These are phyloP conservation scores for Bursaphelenchus okinawaensis DNA, from an alignment of 2,888 invertebrate species.

Conservation along the genomic window DNA sequence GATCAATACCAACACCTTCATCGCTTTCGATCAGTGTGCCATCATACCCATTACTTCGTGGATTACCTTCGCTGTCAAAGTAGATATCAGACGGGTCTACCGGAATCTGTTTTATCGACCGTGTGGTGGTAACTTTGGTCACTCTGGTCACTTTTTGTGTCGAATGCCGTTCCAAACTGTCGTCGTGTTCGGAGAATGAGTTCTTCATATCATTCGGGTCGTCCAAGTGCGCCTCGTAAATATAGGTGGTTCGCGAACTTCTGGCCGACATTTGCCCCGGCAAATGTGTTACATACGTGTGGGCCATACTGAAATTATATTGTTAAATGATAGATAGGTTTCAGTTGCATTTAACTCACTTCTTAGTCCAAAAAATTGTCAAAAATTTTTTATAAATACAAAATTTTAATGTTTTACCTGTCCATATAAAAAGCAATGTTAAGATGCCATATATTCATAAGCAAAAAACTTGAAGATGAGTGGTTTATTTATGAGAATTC, in stretches of 20 bases:
- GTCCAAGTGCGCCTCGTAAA: constrained; percentile 45
- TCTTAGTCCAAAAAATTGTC: background rate
- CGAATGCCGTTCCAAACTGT: constrained; percentile 32
- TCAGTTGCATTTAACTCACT: background rate
- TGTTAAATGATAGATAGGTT: no score
- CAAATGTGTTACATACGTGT: constrained; percentile 52
- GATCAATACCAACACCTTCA: constrained; percentile 29
- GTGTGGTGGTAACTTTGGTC: constrained; percentile 57
- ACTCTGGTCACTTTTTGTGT: constrained; percentile 54
- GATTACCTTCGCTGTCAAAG: constrained; percentile 50
- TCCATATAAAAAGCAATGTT: constrained; percentile 9
- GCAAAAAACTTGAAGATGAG: no score
- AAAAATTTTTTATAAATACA: background rate
- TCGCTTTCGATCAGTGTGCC: constrained; percentile 15
- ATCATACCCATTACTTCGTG: constrained; percentile 31
- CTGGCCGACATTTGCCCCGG: constrained; percentile 47
- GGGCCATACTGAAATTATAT: constrained; percentile 45
- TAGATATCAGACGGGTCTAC: constrained; percentile 49
- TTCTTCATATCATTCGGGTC: constrained; percentile 22
- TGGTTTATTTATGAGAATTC: no score
- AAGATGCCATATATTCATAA: no score
- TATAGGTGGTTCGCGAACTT: constrained; percentile 49
- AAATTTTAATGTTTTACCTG: background rate
- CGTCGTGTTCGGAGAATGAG: constrained; percentile 10
- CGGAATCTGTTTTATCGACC: constrained; percentile 54